Evolutionary conservation across 2,113 vertebrate species (phyloP), one percentile per base, ranked within the genome.

Genomic region (Cranoglanis bouderius): DNA sequence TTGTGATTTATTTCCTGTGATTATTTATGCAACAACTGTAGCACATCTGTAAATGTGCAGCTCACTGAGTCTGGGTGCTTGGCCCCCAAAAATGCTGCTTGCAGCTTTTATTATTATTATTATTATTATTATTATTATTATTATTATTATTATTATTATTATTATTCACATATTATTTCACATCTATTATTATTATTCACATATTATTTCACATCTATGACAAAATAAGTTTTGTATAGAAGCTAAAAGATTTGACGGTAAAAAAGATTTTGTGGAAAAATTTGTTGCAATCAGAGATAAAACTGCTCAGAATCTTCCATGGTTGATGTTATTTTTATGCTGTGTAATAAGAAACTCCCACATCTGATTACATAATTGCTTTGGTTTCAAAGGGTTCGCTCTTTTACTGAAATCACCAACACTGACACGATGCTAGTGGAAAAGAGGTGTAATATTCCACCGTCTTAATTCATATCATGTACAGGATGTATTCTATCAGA

Each of bases 401-500:
- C 24, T 46, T n/a, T 51, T 40, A 10, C 26, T 7, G 29, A 80
- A 80, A 51, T 51, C 46, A n/a, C 13, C 77, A 80, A 32, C 46
- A 80, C 13, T 6, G 26, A 18, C 74, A 77, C 3, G 6, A 40
- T 24, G 67, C 35, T 19, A 38, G 32, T 38, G 29, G 70, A 46
- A 74, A 74, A 43, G 72, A 43, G 67, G 35, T 38, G 35, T 72
- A 72, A 75, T 40, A 29, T 26, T 77, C 43, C 40, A 77, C 38
- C 43, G 29, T 70, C 61, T 85, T 85, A 82, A 90, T 81, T 85
- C 43, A 63, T 57, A 38, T 80, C 59, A 87, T 81, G 61, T 29
- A 53, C 72, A 85, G 57, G 35, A 53, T 65, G 32, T 53, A 90
- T 32, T 40, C 55, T 83, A 51, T 81, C 7, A 57, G 63, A 72